Base-by-base conservation (phyloP, 2,888 invertebrate species). In the Aleiodes leptofemur region DNA sequence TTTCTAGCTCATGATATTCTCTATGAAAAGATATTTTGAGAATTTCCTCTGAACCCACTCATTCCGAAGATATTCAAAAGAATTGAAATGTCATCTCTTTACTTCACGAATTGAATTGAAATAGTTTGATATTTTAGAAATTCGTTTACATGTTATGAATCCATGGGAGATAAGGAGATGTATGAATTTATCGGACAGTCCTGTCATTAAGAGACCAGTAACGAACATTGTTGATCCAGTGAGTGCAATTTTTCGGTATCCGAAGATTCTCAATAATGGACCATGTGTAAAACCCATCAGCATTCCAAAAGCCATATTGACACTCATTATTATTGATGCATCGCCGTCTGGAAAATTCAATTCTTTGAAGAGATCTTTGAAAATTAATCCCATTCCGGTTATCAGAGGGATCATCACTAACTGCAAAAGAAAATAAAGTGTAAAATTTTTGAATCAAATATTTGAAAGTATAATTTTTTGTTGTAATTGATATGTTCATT, bases 301-400 rank as follows among this genome's bases (percentile, higher is more conserved):
- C 93, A 94, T 93, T 8, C 94, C 93, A 81, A 93, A 92, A 23
- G 94, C 93, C 80, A 93, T 92, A 85, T 94, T 94, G 14, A 93
- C 88, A 80, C 92, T 93, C 71, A 94, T 92, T 59, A 95, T 92
- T 29, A 93, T 88, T 2, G 93, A 91, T 6, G 92, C 91, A 83
- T 94, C 92, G 0, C 93, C 93, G 0, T 92, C 92, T 13, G 92
- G 90, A 74, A 94, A 88, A 5, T 91, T 91, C 1, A 93, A 89
- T 5, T 90, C 90, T 2, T 86, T 87, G 81, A 94, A 93, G 4
- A 91, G 91, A 82, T 93, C 92, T 90, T 93, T 92, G 84, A 93
- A 93, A 34, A 94, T 90, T 71, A 95, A 90, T n/a, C 93, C 93
- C 81, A 94, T 94, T 71, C 91, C 91, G 83, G 93, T 92, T 76